Conservation (phyloP, 2,888 invertebrate genomes). For the Embidobia sp. region DNA sequence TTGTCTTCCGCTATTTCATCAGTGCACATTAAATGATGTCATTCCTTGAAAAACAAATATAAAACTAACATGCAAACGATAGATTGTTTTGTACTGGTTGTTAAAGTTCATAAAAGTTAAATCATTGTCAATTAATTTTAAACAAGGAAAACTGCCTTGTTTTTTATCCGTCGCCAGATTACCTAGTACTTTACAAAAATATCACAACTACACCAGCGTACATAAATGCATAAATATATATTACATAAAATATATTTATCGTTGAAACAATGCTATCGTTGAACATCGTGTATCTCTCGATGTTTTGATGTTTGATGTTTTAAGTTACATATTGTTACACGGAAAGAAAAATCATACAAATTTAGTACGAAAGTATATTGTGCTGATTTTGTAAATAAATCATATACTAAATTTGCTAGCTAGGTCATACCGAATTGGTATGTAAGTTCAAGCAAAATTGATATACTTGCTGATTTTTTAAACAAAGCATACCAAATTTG, state of each 20-base stretch:
- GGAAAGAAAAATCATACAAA: too few species aligned
- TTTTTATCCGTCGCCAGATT: conserved; percentile 18
- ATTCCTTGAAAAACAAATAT: conserved; percentile 16
- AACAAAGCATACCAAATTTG: too few species aligned
- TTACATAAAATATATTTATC: conserved; percentile 34
- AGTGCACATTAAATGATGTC: conserved; percentile 71
- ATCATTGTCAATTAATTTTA: conserved; percentile 40
- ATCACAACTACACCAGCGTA: not conserved
- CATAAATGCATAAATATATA: too few species aligned
- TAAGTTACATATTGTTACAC: too few species aligned
- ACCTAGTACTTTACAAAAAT: conserved; percentile 22
- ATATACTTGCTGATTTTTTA: too few species aligned
- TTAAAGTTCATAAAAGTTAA: conserved; percentile 33
- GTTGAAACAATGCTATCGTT: conserved; percentile 13
- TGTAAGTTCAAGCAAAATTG: too few species aligned
- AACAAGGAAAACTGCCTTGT: conserved; percentile 12
- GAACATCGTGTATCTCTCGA: conserved; percentile 13
- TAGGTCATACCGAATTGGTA: too few species aligned
- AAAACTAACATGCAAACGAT: conserved; percentile 14
- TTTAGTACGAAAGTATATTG: too few species aligned
- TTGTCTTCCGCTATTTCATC: conserved; percentile 82
- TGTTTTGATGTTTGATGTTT: too few species aligned
- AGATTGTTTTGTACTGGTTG: conserved; percentile 34
- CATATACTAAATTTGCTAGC: too few species aligned
- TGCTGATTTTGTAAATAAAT: too few species aligned